Evolutionary conservation across 2,888 invertebrate genomes (phyloP).

Genomic region (Exocentrus adspersus): DNA sequence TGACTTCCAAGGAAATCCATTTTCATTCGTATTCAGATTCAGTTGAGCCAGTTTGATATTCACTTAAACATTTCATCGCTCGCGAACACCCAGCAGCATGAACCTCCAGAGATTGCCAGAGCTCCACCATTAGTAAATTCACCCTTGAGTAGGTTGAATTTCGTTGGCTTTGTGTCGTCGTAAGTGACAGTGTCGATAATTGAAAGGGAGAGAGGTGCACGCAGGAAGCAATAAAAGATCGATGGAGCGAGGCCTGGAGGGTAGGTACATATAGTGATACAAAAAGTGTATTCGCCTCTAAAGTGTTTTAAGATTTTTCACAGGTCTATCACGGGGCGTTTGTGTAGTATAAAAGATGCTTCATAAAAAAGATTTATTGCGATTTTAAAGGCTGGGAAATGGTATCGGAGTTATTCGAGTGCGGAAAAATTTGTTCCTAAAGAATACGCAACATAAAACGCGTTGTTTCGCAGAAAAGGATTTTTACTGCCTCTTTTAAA

Average conservation of each 20-base stretch:
- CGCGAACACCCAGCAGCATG: constrained; percentile 30
- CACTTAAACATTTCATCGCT: constrained; percentile 18
- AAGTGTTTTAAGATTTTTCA: constrained; percentile 37
- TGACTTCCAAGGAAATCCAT: neutral
- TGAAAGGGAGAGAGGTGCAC: constrained; percentile 51
- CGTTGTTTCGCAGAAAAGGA: too few species aligned
- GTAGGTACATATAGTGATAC: constrained; percentile 23
- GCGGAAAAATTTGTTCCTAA: too few species aligned
- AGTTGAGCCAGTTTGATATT: constrained; percentile 4
- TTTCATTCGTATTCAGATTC: neutral
- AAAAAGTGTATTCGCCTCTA: constrained; percentile 32
- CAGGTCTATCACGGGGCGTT: neutral
- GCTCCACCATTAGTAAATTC: constrained; percentile 43
- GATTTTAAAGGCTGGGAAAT: neutral
- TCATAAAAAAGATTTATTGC: constrained; percentile 21
- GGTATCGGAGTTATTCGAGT: too few species aligned
- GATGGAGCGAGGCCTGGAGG: constrained; percentile 30
- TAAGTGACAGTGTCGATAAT: constrained; percentile 58
- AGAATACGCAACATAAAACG: too few species aligned
- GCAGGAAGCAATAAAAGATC: constrained; percentile 42
- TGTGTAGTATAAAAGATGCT: constrained; percentile 12
- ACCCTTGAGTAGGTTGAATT: constrained; percentile 42
- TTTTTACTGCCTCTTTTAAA: too few species aligned
- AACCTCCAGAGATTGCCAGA: constrained; percentile 31
- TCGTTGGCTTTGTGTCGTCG: constrained; percentile 52